phyloP scores from a whole-genome alignment of 2,797 vertebrate species.

The Pseudotriccus pelzelni region DNA sequence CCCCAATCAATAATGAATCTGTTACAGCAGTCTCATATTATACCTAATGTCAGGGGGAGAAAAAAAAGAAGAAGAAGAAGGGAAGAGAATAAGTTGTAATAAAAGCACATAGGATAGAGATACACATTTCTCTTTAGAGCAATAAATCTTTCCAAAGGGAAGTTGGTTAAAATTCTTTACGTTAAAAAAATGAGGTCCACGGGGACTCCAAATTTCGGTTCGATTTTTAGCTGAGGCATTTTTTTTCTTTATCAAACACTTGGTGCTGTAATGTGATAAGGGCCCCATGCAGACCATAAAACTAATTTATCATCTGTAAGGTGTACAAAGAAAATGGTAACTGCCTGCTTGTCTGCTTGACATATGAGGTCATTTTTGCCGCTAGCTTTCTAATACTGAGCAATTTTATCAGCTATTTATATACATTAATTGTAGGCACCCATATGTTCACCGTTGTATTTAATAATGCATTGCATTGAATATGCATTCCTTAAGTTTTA shows the following conservation, averaged over 20 bases:
- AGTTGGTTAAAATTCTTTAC: constrained; percentile 78
- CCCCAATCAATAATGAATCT: constrained; percentile 72
- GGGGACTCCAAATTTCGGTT: constrained; percentile 79
- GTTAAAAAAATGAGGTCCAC: constrained; percentile 76
- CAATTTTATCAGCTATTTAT: constrained; percentile 85
- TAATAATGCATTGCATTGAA: constrained; percentile 81
- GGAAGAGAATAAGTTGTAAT: constrained; percentile 69
- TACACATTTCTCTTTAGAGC: constrained; percentile 73
- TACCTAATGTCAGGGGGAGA: constrained; percentile 61
- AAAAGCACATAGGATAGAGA: constrained; percentile 75
- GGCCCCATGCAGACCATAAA: constrained; percentile 81
- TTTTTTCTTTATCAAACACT: constrained; percentile 82
- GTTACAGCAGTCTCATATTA: constrained; percentile 71
- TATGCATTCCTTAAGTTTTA: constrained; percentile 82
- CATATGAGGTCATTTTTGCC: constrained; percentile 84
- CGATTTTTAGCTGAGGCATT: constrained; percentile 79
- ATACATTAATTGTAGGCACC: constrained; percentile 84
- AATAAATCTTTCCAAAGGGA: constrained; percentile 78
- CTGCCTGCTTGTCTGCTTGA: constrained; percentile 82
- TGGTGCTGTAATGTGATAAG: constrained; percentile 82
- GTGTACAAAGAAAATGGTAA: constrained; percentile 82
- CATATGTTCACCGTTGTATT: constrained; percentile 82
- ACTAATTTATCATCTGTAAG: constrained; percentile 85
- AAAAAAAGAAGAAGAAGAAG: not conserved
- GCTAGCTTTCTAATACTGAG: constrained; percentile 83